Conservation (phyloP, 1,140 invertebrate species). For the Mesaphorura yosii region DNA sequence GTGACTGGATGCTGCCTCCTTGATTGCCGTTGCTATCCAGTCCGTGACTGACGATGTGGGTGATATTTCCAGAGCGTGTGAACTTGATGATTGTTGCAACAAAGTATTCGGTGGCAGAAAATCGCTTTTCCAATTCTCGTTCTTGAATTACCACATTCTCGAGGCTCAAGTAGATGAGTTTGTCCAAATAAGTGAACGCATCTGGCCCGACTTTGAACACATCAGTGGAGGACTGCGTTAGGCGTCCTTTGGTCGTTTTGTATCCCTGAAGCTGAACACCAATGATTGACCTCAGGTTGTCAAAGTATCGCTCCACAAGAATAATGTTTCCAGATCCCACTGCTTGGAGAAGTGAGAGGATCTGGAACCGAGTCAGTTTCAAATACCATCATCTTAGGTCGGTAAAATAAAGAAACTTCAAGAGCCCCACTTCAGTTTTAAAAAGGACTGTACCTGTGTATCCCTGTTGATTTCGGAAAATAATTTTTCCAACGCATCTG, state of each 20-base stretch:
- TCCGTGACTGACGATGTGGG: not conserved
- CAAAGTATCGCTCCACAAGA: constrained; percentile 42
- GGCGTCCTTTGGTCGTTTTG: constrained; percentile 30
- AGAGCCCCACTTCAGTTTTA: not conserved
- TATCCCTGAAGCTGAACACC: constrained; percentile 49
- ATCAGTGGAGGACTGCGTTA: not conserved
- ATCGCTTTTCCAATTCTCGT: constrained; percentile 7
- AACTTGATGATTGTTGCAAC: not conserved
- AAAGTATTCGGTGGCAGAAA: not conserved
- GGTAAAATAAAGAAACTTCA: not conserved
- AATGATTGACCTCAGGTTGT: constrained; percentile 43
- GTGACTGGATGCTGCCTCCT: not conserved
- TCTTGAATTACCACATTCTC: constrained; percentile 18
- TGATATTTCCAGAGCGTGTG: not conserved
- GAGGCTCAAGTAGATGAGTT: constrained; percentile 23
- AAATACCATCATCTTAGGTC: constrained; percentile 11
- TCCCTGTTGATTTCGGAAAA: constrained; percentile 42
- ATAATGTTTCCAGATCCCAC: constrained; percentile 36
- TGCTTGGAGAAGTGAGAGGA: constrained; percentile 43
- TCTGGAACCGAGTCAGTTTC: no score
- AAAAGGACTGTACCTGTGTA: constrained; percentile 43
- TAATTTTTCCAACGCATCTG: constrained; percentile 37
- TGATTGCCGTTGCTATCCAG: constrained; percentile 3
- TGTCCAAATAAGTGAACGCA: constrained; percentile 4
- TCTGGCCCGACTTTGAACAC: constrained; percentile 14